These are phyloP conservation scores for Cataglyphis albicans DNA, from an alignment of 2,888 invertebrate species.

Conservation along the genomic window DNA sequence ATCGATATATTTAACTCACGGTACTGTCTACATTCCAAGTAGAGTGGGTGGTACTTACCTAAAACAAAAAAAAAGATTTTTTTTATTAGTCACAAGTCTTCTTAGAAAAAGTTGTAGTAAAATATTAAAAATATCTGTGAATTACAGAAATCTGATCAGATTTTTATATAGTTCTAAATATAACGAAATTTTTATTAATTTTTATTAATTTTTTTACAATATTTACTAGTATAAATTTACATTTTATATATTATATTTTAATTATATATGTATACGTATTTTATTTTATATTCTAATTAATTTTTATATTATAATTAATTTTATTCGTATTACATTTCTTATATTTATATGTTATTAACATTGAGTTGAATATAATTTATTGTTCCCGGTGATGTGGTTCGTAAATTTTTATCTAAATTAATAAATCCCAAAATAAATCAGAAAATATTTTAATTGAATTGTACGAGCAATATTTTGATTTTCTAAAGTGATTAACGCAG, in stretches of 20 bases:
- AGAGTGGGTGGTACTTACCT: constrained; percentile 66
- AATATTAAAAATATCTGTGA: neutral
- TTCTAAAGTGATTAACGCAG: constrained; percentile 53
- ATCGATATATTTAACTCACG: constrained; percentile 58
- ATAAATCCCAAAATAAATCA: constrained; percentile 6
- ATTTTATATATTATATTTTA: neutral
- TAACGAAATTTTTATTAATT: neutral
- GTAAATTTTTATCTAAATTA: neutral
- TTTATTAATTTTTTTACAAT: neutral
- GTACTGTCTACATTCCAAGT: neutral
- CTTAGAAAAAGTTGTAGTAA: neutral
- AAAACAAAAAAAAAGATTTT: constrained; percentile 59
- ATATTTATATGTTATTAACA: neutral
- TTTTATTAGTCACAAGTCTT: constrained; percentile 45
- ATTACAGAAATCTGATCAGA: neutral
- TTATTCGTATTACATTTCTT: neutral
- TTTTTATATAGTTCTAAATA: neutral
- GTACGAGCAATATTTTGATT: constrained; percentile 30
- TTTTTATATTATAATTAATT: neutral
- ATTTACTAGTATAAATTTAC: neutral
- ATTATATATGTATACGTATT: neutral
- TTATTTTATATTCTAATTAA: neutral
- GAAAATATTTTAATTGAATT: constrained; percentile 31
- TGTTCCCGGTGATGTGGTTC: neutral
- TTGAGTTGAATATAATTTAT: neutral